Conservation (phyloP, 2,113 vertebrate genomes). For the Clarias magur region DNA sequence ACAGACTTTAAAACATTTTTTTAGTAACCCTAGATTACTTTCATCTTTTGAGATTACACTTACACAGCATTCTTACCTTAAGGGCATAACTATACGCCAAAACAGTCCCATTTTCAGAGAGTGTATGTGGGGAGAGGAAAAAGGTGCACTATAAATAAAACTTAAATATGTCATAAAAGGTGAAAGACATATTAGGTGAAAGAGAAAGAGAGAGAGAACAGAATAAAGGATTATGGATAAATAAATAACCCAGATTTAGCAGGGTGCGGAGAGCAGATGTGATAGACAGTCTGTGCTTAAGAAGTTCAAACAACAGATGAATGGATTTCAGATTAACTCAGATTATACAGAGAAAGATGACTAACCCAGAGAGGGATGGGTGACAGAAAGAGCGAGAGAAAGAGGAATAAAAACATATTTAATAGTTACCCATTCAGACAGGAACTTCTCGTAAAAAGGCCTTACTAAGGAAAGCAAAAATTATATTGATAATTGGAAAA, state of each 20-base stretch:
- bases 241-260: slow-evolving; percentile 68
- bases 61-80: neutral
- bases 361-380: neutral
- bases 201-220: slow-evolving; percentile 12
- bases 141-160: neutral
- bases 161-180: neutral
- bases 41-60: neutral
- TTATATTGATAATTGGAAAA: neutral
- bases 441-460: neutral
- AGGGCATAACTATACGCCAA: neutral
- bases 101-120: neutral
- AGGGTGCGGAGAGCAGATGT: slow-evolving; percentile 79
- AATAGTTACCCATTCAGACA: neutral
- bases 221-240: slow-evolving; percentile 59
- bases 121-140: neutral
- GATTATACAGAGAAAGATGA: slow-evolving; percentile 66
- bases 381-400: slow-evolving; percentile 3
- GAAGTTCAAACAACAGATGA: slow-evolving; percentile 80
- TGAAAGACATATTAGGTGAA: neutral
- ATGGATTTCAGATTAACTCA: slow-evolving; percentile 63
- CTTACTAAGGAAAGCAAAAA: neutral
- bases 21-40: too few relatives aligned
- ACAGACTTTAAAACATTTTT: too few relatives aligned
- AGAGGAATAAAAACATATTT: neutral
- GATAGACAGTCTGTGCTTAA: slow-evolving; percentile 75